Percentiles rank a stretch among this genome's conserved stretches.
Evolutionary conservation across 2,113 vertebrate genomes (phyloP).

Genomic region (Centrocercus urophasianus): DNA sequence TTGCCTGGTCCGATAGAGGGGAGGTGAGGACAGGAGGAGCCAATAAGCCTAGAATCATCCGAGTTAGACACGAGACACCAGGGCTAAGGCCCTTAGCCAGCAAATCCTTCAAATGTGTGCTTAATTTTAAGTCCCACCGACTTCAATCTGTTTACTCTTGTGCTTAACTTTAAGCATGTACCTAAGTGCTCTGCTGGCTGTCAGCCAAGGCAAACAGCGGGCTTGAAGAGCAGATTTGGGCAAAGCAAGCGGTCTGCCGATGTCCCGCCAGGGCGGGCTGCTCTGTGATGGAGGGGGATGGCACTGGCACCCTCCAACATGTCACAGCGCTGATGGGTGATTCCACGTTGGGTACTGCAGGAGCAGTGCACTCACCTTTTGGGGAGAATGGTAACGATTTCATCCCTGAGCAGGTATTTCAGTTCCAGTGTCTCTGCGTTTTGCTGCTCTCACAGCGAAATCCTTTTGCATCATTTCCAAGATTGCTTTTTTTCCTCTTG

Average conservation of each 20-base stretch:
- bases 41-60: conserved; percentile 51
- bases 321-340: background rate
- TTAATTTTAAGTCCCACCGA: conserved; percentile 61
- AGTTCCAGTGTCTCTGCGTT: background rate
- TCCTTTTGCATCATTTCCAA: no score
- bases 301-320: background rate
- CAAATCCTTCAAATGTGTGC: conserved; percentile 63
- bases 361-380: background rate
- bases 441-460: background rate
- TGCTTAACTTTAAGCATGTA: conserved; percentile 68
- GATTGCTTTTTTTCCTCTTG: background rate
- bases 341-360: accelerated
- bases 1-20: background rate
- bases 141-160: conserved; percentile 67
- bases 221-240: background rate
- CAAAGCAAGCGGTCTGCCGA: background rate
- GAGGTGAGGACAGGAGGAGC: background rate
- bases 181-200: conserved; percentile 59
- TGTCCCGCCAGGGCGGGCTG: background rate
- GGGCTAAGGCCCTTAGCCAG: conserved; percentile 52
- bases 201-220: conserved; percentile 38
- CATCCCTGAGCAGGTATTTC: accelerated
- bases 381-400: accelerated
- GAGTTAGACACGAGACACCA: background rate
- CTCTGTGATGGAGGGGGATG: background rate